Conservation (phyloP, 2,797 vertebrate genomes). For the Acomys russatus region DNA sequence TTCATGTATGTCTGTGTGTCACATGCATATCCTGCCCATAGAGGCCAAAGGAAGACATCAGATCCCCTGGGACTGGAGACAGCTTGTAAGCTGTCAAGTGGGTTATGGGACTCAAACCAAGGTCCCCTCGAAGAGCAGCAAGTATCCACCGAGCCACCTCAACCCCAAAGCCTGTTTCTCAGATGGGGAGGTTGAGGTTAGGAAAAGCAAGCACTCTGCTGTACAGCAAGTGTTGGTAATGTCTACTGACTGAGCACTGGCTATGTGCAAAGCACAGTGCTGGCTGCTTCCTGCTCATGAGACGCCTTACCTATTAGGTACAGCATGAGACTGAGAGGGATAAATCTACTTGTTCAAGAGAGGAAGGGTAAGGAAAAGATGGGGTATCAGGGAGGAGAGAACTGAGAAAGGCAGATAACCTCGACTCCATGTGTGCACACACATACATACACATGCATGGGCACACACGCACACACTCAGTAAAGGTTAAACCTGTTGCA, state of each 20-base stretch:
- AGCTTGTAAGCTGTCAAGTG: not conserved
- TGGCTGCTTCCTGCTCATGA: not conserved
- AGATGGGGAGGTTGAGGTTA: slow-evolving; percentile 1
- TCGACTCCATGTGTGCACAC: not conserved
- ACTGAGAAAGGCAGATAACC: not conserved
- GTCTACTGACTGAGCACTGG: not conserved
- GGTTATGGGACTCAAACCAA: not conserved
- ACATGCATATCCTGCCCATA: not conserved
- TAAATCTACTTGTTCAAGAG: not conserved
- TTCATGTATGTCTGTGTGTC: not conserved
- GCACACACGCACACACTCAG: not conserved
- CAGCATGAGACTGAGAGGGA: not conserved
- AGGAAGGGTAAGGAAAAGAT: not conserved
- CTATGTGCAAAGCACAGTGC: not conserved
- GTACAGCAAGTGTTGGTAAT: not conserved
- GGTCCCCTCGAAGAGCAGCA: not conserved
- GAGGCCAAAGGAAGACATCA: not conserved
- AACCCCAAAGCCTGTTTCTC: not conserved
- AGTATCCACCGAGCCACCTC: not conserved
- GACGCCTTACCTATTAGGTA: not conserved
- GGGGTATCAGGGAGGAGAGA: not conserved
- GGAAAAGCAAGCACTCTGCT: not conserved
- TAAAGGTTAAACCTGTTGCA: slow-evolving; percentile 79
- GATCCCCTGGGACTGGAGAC: not conserved
- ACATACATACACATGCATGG: not conserved